These are phyloP conservation scores for Scelioninae gen. 1 DNA, from an alignment of 2,888 invertebrate species.

Conservation along the genomic window DNA sequence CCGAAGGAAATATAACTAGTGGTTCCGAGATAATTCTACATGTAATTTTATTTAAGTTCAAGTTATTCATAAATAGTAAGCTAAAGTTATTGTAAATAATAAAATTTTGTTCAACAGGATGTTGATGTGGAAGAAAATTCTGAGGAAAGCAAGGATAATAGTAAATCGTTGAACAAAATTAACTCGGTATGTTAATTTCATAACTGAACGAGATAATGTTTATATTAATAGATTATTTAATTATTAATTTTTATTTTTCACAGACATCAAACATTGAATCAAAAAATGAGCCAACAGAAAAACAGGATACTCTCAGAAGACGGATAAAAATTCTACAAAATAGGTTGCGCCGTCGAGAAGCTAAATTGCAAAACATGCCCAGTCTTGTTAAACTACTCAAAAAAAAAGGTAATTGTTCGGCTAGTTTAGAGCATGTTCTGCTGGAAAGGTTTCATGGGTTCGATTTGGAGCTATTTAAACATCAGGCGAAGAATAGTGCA, in stretches of 20 bases:
- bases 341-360: slow-evolving; percentile 10
- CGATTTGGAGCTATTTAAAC: too few species aligned
- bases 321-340: slow-evolving; percentile 10
- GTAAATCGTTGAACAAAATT: not conserved
- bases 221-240: slow-evolving; percentile 4
- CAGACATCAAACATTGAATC: not conserved
- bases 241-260: slow-evolving; percentile 6
- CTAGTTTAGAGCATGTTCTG: too few species aligned
- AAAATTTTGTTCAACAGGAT: not conserved
- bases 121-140: not conserved
- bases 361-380: slow-evolving; percentile 1
- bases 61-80: not conserved
- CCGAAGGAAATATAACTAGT: not conserved
- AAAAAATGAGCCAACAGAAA: not conserved
- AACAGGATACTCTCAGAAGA: slow-evolving; percentile 2
- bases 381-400: slow-evolving; percentile 2
- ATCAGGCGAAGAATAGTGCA: too few species aligned
- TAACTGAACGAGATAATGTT: not conserved
- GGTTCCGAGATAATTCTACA: not conserved
- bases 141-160: not conserved
- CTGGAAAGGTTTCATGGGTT: too few species aligned
- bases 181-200: not conserved
- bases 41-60: not conserved
- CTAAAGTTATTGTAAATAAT: not conserved
- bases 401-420: slow-evolving; percentile 7